These are phyloP conservation scores for Ictidomys tridecemlineatus DNA, from an alignment of 2,113 vertebrate species.

Conservation along the genomic window DNA sequence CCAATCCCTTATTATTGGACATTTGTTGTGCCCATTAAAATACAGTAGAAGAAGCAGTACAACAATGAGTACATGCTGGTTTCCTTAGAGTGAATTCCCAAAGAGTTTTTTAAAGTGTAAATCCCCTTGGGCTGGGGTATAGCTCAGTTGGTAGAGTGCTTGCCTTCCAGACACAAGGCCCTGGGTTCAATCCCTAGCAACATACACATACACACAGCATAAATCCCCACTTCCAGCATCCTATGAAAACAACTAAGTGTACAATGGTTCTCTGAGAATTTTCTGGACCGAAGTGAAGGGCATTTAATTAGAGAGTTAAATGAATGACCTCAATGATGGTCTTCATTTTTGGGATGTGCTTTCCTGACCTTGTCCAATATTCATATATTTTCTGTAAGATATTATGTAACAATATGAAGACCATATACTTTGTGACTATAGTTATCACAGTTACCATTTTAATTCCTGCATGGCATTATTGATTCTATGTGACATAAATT, in stretches of 20 bases:
- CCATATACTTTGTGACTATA: neutral
- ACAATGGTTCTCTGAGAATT: neutral
- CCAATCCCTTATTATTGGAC: neutral
- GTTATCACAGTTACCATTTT: neutral
- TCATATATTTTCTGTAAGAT: neutral
- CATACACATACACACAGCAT: too few relatives aligned
- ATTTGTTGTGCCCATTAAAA: neutral
- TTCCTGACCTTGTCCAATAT: neutral
- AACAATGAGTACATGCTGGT: neutral
- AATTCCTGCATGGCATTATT: neutral
- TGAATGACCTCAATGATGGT: neutral
- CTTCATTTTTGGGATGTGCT: neutral
- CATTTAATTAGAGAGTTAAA: neutral
- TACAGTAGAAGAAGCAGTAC: neutral
- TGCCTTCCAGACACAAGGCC: too few relatives aligned
- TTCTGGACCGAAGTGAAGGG: neutral
- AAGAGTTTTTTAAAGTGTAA: neutral
- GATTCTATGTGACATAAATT: neutral
- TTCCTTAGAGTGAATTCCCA: slow-evolving; percentile 14
- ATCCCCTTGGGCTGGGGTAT: too few relatives aligned
- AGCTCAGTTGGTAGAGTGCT: too few relatives aligned
- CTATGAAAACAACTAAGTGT: neutral
- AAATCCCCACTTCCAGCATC: neutral
- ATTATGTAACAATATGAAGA: neutral
- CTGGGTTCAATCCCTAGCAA: too few relatives aligned